Evolutionary conservation across 2,797 vertebrate species (phyloP).

Genomic region (Lagocephalus sceleratus): DNA sequence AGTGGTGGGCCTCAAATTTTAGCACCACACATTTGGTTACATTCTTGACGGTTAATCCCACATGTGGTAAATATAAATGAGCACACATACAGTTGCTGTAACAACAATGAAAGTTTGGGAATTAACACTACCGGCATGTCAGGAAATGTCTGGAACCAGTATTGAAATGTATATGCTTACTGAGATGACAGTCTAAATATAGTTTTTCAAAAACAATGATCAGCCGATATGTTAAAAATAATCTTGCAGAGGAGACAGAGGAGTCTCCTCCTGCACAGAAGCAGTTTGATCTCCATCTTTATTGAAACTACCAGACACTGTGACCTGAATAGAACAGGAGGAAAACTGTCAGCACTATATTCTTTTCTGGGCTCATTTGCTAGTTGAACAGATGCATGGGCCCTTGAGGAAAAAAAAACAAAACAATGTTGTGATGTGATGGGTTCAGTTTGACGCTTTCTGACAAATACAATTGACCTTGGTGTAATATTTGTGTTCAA

Average conservation of each 20-base stretch:
- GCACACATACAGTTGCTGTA: too few relatives aligned
- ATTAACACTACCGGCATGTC: too few relatives aligned
- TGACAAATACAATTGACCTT: conserved; percentile 61
- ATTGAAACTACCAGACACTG: conserved; percentile 46
- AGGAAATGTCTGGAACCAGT: too few relatives aligned
- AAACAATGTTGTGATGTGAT: conserved; percentile 43
- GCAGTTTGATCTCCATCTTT: conserved; percentile 55
- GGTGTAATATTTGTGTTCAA: conserved; percentile 39
- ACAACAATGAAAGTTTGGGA: too few relatives aligned
- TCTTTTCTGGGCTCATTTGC: conserved; percentile 49
- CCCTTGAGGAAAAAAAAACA: conserved; percentile 37
- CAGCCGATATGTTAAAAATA: conserved; percentile 43
- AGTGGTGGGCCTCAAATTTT: too few relatives aligned
- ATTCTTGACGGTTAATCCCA: too few relatives aligned
- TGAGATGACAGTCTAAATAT: conserved; percentile 26
- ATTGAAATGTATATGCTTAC: too few relatives aligned
- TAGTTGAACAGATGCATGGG: conserved; percentile 44
- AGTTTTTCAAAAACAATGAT: conserved; percentile 44
- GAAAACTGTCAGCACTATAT: conserved; percentile 40
- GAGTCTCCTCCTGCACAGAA: conserved; percentile 47
- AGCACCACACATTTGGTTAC: too few relatives aligned
- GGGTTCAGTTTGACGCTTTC: conserved; percentile 41
- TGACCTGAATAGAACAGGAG: conserved; percentile 58
- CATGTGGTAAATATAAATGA: too few relatives aligned
- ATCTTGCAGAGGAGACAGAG: conserved; percentile 54